Conservation (phyloP, 2,797 vertebrate species). For the Cephalopachus bancanus region DNA sequence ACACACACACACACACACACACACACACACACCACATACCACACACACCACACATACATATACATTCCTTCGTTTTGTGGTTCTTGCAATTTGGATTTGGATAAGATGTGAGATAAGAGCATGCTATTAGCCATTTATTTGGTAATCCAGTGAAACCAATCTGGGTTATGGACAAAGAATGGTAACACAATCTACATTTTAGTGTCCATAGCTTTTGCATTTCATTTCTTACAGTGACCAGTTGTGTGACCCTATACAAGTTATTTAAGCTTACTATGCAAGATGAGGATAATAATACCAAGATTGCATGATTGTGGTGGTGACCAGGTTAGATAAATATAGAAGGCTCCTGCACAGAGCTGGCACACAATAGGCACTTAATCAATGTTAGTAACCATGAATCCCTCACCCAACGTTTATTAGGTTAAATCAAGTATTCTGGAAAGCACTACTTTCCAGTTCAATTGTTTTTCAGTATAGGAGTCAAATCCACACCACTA, state of each 20-base stretch:
- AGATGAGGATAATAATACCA: conserved; percentile 22
- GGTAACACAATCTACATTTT: neutral
- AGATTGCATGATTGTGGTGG: neutral
- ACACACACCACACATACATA: too few relatives aligned
- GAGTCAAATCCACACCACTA: neutral
- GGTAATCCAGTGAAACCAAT: neutral
- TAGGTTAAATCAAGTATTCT: neutral
- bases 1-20: too few relatives aligned
- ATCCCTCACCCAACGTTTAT: neutral
- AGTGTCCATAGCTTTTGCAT: neutral
- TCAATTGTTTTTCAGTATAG: neutral
- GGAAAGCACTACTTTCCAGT: neutral
- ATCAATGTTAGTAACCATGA: neutral
- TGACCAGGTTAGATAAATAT: neutral
- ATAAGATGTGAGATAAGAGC: neutral
- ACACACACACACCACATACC: too few relatives aligned
- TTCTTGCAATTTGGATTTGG: neutral
- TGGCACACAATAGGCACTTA: neutral
- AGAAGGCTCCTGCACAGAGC: neutral
- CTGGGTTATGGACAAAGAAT: conserved; percentile 31
- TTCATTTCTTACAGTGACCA: neutral
- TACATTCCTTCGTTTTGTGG: neutral
- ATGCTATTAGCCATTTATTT: neutral
- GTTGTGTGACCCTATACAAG: neutral
- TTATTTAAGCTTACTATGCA: neutral